Evolutionary conservation across 2,113 vertebrate species (phyloP), one percentile per base, ranked within the genome.

Genomic region (Engystomops pustulosus): DNA sequence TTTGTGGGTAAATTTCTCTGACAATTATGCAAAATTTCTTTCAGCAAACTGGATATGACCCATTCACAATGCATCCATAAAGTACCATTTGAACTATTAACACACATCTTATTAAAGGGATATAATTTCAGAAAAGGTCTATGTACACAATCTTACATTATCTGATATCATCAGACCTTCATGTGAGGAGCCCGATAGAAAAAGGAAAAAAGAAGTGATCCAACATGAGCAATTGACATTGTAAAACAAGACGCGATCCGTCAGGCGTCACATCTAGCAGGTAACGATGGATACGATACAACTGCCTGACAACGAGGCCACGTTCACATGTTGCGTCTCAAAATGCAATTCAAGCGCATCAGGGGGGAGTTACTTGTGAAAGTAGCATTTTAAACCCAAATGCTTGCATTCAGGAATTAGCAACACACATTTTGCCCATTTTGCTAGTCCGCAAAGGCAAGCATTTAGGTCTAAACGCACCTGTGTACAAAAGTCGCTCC

Each of bases 121-220:
- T 92, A 93, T 89, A 88, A 91, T 86, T 89, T 91, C 87, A 89
- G 91, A 91, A 92, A 86, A 87, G 87, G 89, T 89, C 34, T 91
- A 93, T 93, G 90, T 88, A 93, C 88, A 93, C 72, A 90, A 93
- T 85, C 87, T 90, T 91, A 91, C 86, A 86, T 87, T 92, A 89
- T 68, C 60, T 44, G 38, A 77, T 68, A 47, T 15, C 9, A 53
- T 79, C 34, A 70, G 45, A 78, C 53, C 62, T 38, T 36, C 85
- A 60, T 83, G 20, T 79, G 85, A n/a, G 86, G 77, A 51, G 70
- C 68, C 41, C 3, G 36, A 30, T 84, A 80, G 20, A 83, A 78
- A 68, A 0, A 30, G 5, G 30, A 62, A 65, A 65, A 15, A 62
- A 0, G 36, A 51, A 32, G 81, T 27, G 34, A 41, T 53, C 51